Evolutionary conservation across 2,888 invertebrate species (phyloP), one percentile per base, ranked within the genome.

Genomic region (Polyommatus icarus): DNA sequence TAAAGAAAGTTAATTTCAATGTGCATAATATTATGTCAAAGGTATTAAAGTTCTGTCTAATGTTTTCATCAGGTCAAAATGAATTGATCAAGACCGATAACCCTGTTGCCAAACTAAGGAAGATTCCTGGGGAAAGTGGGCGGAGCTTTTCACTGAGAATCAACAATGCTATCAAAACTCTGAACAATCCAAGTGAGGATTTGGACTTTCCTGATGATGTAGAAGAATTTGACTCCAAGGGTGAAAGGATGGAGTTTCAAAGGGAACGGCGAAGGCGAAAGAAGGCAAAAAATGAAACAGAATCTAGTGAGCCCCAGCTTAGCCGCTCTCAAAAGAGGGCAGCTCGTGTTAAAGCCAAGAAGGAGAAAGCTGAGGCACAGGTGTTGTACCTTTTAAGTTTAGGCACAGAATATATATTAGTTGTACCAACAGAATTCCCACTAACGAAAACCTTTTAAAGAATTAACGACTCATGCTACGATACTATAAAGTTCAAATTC

Each of bases 131-230:
- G 0, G 97, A 97, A 90, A 92, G 93, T 0, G 94, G 95, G 18
- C 87, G 93, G n/a, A 91, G 91, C 8, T 97, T 97, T 86, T 90
- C 97, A 76, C 87, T 94, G 20, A 94, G 97, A 77, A 96, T 97
- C 54, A 95, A 95, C 84, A 94, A 94, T 79, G 95, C 96, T 20
- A 95, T 97, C 10, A 90, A 94, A 18, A 94, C 95, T 20, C 95
- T 93, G n/a, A 88, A 88, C 76, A 83, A 88, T 81, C 84, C 86
- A 1, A 82, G 82, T 36, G 76, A 87, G 3, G 83, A 87, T 29
- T 79, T 85, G 1, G 84, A 88, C 76, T 91, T 92, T 79, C 90
- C 90, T 1, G 80, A 89, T 83, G 88, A 91, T 78, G 78, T 88
- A 71, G 88, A 92, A 32, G 83, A 83, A 0, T 89, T 87, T 5